These are phyloP conservation scores for Acleris emargana DNA, from an alignment of 2,888 invertebrate genomes.

Conservation along the genomic window DNA sequence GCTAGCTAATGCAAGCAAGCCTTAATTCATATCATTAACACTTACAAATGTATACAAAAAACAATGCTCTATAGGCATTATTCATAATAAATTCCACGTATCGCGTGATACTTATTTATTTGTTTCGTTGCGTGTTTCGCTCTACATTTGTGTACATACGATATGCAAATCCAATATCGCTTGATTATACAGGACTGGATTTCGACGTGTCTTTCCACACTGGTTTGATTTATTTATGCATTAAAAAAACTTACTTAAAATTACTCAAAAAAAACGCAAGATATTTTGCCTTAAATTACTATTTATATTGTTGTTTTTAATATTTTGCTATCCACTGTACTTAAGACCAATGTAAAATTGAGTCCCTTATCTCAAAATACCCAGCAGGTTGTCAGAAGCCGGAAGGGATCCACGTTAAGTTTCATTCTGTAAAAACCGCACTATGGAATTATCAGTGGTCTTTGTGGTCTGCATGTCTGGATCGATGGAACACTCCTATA, in stretches of 20 bases:
- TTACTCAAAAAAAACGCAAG: too few species aligned
- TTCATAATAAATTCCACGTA: neutral
- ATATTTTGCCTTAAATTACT: too few species aligned
- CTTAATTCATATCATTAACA: neutral
- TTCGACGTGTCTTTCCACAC: conserved; percentile 1
- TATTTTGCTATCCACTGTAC: too few species aligned
- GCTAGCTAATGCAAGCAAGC: neutral
- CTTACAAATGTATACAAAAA: neutral
- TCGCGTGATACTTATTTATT: conserved; percentile 6
- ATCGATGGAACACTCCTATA: too few species aligned
- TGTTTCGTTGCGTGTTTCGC: conserved; percentile 9
- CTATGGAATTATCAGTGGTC: too few species aligned
- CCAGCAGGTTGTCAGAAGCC: too few species aligned
- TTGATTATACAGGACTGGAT: conserved; percentile 1
- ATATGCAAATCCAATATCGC: conserved; percentile 7
- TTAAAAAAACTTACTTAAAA: neutral
- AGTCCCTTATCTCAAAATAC: too few species aligned
- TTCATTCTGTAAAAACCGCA: too few species aligned
- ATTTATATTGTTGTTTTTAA: too few species aligned
- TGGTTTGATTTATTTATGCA: neutral
- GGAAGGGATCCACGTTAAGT: too few species aligned
- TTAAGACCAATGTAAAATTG: too few species aligned
- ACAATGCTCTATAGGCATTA: neutral
- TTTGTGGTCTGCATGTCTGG: too few species aligned
- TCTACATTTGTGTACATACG: conserved; percentile 2